These are phyloP conservation scores for Thaumatotibia leucotreta DNA, from an alignment of 1,140 invertebrate species.

Conservation along the genomic window DNA sequence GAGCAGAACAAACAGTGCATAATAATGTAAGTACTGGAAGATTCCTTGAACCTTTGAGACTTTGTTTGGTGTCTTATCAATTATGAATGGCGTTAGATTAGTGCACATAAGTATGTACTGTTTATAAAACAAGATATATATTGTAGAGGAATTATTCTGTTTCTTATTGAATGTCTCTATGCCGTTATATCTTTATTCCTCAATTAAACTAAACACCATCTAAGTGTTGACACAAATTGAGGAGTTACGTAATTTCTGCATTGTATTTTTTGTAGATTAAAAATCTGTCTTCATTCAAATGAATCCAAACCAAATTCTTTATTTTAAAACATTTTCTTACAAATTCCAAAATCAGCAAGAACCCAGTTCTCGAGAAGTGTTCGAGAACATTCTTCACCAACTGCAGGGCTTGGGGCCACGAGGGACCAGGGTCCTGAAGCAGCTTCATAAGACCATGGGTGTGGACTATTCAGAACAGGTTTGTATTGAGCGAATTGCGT, in stretches of 20 bases:
- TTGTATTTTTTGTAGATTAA: too few relatives aligned
- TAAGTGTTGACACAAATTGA: too few relatives aligned
- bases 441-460: conserved; percentile 58
- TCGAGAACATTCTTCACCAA: conserved; percentile 77
- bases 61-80: background rate
- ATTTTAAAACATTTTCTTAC: background rate
- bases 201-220: too few relatives aligned
- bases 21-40: background rate
- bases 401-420: conserved; percentile 76
- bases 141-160: background rate
- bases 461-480: conserved; percentile 41
- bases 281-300: too few relatives aligned
- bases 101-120: background rate
- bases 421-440: conserved; percentile 74
- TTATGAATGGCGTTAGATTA: background rate
- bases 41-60: background rate
- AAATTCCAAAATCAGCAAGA: conserved; percentile 17
- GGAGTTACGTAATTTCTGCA: too few relatives aligned
- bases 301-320: too few relatives aligned
- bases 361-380: conserved; percentile 77
- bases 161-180: background rate
- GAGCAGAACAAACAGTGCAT: background rate
- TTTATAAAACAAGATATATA: background rate
- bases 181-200: background rate
- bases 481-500: conserved; percentile 8